Conservation (phyloP, 2,888 invertebrate genomes). For the Latrodectus hesperus region DNA sequence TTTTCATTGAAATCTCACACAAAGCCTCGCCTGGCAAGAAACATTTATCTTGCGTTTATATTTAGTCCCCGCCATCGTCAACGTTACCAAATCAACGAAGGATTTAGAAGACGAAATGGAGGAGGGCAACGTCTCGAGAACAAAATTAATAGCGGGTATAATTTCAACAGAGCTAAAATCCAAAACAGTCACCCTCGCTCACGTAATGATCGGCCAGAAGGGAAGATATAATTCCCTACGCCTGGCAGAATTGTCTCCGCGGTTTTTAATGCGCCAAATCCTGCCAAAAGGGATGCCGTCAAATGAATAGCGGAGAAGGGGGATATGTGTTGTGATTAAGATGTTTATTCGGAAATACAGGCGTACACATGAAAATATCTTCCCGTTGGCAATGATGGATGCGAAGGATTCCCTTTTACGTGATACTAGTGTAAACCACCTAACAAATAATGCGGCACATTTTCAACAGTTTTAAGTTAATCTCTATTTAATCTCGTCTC, state of each 20-base stretch:
- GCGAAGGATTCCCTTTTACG: no score
- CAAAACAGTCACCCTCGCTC: slow-evolving; percentile 54
- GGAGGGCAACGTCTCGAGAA: not conserved
- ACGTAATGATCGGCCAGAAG: slow-evolving; percentile 44
- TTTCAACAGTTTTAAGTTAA: no score
- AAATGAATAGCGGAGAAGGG: not conserved
- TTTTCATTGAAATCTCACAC: slow-evolving; percentile 12
- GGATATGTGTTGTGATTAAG: no score
- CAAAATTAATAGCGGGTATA: slow-evolving; percentile 60
- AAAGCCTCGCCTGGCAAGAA: slow-evolving; percentile 30
- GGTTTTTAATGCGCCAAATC: slow-evolving; percentile 4
- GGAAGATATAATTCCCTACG: slow-evolving; percentile 52
- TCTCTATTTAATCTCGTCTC: no score
- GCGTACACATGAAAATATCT: no score
- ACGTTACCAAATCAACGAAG: slow-evolving; percentile 31
- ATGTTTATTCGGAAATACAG: no score
- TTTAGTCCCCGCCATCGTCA: slow-evolving; percentile 38
- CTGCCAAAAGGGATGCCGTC: not conserved
- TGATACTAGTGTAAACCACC: no score
- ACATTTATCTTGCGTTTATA: slow-evolving; percentile 36
- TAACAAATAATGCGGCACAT: no score
- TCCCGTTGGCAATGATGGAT: no score
- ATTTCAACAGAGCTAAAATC: slow-evolving; percentile 48
- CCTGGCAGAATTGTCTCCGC: slow-evolving; percentile 32
- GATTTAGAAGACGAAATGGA: not conserved